Percentiles rank a stretch among this genome's conserved stretches.
phyloP scores from a whole-genome alignment of 2,113 vertebrate species.

The Cyphomyrus plagiostoma region DNA sequence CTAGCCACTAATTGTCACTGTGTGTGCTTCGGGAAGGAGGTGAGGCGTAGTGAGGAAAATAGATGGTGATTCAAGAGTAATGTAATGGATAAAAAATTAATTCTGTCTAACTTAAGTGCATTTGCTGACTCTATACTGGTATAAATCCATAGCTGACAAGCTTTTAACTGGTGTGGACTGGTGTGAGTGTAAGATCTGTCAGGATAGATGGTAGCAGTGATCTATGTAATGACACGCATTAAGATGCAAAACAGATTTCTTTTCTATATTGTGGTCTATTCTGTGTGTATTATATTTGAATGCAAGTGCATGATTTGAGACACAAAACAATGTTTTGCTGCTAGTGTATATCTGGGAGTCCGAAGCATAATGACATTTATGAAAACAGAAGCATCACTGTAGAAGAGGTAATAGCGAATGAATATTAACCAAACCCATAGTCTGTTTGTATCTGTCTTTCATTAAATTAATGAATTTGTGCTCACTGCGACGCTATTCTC shows the following conservation, averaged over 20 bases:
- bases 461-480: constrained; percentile 18
- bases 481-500: background rate
- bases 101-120: background rate
- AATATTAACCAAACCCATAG: constrained; percentile 8
- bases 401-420: background rate
- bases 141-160: background rate
- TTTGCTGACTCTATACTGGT: background rate
- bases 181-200: background rate
- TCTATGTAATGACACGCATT: background rate
- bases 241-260: background rate
- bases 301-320: background rate
- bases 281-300: background rate
- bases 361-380: constrained; percentile 4
- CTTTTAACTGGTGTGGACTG: background rate
- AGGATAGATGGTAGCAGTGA: background rate
- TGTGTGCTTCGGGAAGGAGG: background rate
- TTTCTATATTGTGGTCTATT: background rate
- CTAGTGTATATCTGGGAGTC: background rate
- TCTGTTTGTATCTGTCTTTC: background rate
- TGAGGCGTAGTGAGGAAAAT: background rate
- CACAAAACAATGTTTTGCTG: background rate
- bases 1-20: background rate
- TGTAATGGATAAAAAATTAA: background rate
- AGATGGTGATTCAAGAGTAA: background rate
- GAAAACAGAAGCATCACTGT: background rate